Base-by-base conservation (phyloP, 2,113 vertebrate genomes). In the Terrapene triunguis region DNA sequence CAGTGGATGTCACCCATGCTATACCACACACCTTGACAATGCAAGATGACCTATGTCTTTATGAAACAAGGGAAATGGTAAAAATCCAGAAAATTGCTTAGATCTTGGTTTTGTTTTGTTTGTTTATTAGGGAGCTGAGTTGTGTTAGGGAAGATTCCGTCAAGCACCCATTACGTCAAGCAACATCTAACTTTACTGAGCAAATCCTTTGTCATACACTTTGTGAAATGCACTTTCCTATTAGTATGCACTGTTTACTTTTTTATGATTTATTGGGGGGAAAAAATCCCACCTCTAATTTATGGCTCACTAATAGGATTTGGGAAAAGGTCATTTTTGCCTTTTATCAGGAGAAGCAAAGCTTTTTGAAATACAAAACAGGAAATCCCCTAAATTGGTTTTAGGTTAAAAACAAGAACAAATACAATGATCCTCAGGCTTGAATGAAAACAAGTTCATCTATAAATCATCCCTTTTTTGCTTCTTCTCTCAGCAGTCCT, bases 371-470 rank as follows among this genome's bases (percentile, higher is more conserved):
- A 96, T 47, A 96, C 5, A 78, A 94, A 92, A 50, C 29, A 84
- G 76, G 29, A 76, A 95, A 96, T 88, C 54, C 25, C 51, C 89
- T 89, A 87, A 69, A 87, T 89, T 89, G 87, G 76, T 94, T 96
- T 94, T 80, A 84, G 27, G 54, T 89, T 94, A 95, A 93, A 88
- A 93, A 53, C n/a, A 90, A 53, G 89, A 96, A 69, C 76, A 96
- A 96, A 96, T 92, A 93, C 8, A 89, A 62, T 0, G 0, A 17
- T 83, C 78, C 62, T 8, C 47, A 47, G 87, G 87, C 92, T 89
- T 86, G 80, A 88, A 92, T 94, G 86, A 89, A 92, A 97, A 96
- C 80, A 90, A 87, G 24, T 82, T 97, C 96, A 94, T 93, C 91
- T 72, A 62, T 85, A 95, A 94, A 96, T 5, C 83, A 89, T 79